Evolutionary conservation across 2,113 vertebrate species (phyloP), one percentile per base, ranked within the genome.

Genomic region (Bolborhynchus lineola): DNA sequence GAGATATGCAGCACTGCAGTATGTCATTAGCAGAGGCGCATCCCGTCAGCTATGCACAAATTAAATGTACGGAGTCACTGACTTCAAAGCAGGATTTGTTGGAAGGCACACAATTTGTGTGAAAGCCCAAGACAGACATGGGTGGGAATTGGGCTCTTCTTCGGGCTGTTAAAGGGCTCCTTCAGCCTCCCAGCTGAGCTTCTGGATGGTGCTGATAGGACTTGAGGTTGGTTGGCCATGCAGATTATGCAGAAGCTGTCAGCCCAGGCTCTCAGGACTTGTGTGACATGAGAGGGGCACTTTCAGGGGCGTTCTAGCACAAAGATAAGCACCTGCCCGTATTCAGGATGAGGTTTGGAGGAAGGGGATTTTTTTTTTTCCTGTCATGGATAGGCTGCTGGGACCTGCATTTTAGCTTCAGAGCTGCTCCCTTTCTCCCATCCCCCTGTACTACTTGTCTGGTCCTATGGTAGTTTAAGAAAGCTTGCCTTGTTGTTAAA

Each of bases 131-230:
- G 92, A 68, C 46, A 46, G 86, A 10, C 84, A 69, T 41, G 41
- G 67, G 26, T 90, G 82, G 82, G 76, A 90, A 67, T 20, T 88
- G 23, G 69, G 15, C 65, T 90, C 44, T 21, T 92, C 47, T 62
- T 28, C 26, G 49, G 33, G 57, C 62, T 92, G 69, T 86, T 82
- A 42, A 82, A 84, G 79, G 57, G 74, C 50, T 76, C 29, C 12
- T 75, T 4, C 33, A 82, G 65, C 47, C 44, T 90, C 52, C 57
- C 62, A 62, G 60, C 37, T 90, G 80, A 90, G 69, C 77, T 76
- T 90, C 95, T 95, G 95, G 93, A 21, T 82, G 87, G 44, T 74
- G 62, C 86, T 96, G 95, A 96, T 95, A 96, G 79, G 70, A 42
- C 62, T 33, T 29, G 29, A 31, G 70, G 26, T 49, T 79, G 81